Evolutionary conservation across 2,888 invertebrate genomes (phyloP).

Genomic region (Cerastis leucographa): DNA sequence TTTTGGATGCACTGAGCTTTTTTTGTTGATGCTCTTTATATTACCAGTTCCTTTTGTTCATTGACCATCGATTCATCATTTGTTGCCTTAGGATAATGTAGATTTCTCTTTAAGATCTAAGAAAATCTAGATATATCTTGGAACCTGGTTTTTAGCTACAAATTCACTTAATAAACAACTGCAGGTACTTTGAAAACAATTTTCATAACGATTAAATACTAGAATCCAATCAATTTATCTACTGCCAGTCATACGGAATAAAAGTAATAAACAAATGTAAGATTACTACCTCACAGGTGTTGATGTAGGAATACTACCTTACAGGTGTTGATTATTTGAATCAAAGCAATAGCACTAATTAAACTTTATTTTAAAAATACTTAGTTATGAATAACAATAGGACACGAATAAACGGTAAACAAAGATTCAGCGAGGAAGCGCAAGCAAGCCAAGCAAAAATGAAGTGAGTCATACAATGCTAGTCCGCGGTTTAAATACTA

Average conservation of each 20-base stretch:
- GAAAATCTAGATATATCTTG: neutral
- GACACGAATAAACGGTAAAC: too few relatives aligned
- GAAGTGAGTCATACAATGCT: too few relatives aligned
- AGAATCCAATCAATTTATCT: neutral
- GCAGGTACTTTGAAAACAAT: neutral
- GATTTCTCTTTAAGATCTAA: neutral
- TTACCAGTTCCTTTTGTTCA: neutral
- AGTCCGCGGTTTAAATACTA: too few relatives aligned
- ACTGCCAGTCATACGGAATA: neutral
- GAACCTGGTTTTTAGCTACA: neutral
- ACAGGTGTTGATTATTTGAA: too few relatives aligned
- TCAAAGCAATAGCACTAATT: too few relatives aligned
- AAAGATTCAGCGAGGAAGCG: too few relatives aligned
- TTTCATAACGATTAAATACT: neutral
- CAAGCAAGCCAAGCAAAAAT: too few relatives aligned
- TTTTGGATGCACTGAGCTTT: conserved; percentile 17
- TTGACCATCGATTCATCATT: neutral
- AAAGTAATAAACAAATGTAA: neutral
- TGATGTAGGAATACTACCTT: too few relatives aligned
- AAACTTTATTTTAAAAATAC: too few relatives aligned
- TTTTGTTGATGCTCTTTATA: neutral
- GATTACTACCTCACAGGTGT: too few relatives aligned
- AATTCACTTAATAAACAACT: neutral
- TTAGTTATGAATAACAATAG: too few relatives aligned
- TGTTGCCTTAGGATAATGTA: neutral